Evolutionary conservation across 2,797 vertebrate genomes (phyloP).

Genomic region (Knipowitschia caucasica): DNA sequence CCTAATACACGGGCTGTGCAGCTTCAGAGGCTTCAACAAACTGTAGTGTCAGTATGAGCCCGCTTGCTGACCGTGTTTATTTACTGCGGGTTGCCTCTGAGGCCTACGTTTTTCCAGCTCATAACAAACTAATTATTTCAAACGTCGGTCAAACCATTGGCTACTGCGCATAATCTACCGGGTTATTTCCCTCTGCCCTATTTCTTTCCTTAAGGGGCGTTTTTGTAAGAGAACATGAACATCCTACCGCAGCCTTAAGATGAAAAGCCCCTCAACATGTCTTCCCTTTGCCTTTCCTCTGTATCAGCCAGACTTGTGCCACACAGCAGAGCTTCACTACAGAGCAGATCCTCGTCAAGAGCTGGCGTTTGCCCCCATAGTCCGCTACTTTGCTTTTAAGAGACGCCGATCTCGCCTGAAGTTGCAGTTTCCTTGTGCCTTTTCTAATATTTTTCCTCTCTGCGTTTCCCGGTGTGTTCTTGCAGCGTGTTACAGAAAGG

Average conservation of each 20-base stretch:
- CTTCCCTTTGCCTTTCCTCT: slow-evolving; percentile 58
- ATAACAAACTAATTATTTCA: slow-evolving; percentile 64
- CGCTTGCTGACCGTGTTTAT: slow-evolving; percentile 48
- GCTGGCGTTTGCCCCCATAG: slow-evolving; percentile 59
- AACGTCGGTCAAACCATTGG: slow-evolving; percentile 46
- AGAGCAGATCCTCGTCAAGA: slow-evolving; percentile 66
- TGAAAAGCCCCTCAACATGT: slow-evolving; percentile 67
- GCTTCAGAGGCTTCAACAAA: neutral
- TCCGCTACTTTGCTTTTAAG: slow-evolving; percentile 57
- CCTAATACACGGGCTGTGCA: neutral
- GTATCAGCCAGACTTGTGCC: slow-evolving; percentile 46
- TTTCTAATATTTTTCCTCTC: slow-evolving; percentile 58
- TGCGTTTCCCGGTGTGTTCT: slow-evolving; percentile 70
- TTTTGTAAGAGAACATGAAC: slow-evolving; percentile 46
- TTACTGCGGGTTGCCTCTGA: slow-evolving; percentile 53
- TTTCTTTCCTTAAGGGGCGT: slow-evolving; percentile 13
- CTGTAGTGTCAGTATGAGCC: slow-evolving; percentile 21
- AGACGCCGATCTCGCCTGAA: slow-evolving; percentile 23
- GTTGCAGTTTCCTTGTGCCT: slow-evolving; percentile 55
- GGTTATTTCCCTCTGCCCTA: slow-evolving; percentile 33
- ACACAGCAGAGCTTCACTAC: slow-evolving; percentile 57
- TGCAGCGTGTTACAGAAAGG: slow-evolving; percentile 74
- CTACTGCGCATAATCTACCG: slow-evolving; percentile 40
- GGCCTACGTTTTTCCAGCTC: slow-evolving; percentile 56
- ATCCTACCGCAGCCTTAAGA: slow-evolving; percentile 65